Conservation (phyloP, 2,113 vertebrate genomes). For the Oostethus manadensis region DNA sequence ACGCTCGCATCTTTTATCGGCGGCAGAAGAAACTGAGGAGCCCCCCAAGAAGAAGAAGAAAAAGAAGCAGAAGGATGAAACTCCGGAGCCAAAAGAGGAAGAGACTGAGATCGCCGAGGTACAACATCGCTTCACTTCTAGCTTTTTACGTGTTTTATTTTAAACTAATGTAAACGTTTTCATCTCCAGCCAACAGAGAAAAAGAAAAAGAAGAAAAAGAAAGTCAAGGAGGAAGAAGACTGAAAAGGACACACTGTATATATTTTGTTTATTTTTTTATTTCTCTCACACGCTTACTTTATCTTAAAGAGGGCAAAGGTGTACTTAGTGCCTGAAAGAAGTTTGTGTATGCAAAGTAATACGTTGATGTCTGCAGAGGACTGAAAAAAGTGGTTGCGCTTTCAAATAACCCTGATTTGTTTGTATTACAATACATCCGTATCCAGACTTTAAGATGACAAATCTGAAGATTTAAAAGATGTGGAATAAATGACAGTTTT, state of each 20-base stretch:
- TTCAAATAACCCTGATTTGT: not conserved
- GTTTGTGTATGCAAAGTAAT: not conserved
- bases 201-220: slow-evolving; percentile 80
- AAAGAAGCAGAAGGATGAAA: slow-evolving; percentile 80
- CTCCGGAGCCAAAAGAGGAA: slow-evolving; percentile 51
- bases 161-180: not conserved
- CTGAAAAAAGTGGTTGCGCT: not conserved
- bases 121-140: not conserved
- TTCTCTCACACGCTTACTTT: not conserved
- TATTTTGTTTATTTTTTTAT: slow-evolving; percentile 32
- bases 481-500: slow-evolving; percentile 29
- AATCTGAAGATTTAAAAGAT: not conserved
- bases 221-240: slow-evolving; percentile 58
- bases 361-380: not conserved
- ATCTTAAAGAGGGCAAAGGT: not conserved
- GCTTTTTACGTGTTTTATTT: not conserved
- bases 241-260: slow-evolving; percentile 40
- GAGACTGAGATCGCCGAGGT: slow-evolving; percentile 52
- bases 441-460: not conserved
- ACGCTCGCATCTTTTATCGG: not conserved
- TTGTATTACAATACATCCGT: slow-evolving; percentile 16
- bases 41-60: slow-evolving; percentile 84
- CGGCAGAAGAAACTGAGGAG: slow-evolving; percentile 56
- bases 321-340: not conserved
- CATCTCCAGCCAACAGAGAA: slow-evolving; percentile 78